Conservation (phyloP, 2,113 vertebrate species). For the Thunnus thynnus region DNA sequence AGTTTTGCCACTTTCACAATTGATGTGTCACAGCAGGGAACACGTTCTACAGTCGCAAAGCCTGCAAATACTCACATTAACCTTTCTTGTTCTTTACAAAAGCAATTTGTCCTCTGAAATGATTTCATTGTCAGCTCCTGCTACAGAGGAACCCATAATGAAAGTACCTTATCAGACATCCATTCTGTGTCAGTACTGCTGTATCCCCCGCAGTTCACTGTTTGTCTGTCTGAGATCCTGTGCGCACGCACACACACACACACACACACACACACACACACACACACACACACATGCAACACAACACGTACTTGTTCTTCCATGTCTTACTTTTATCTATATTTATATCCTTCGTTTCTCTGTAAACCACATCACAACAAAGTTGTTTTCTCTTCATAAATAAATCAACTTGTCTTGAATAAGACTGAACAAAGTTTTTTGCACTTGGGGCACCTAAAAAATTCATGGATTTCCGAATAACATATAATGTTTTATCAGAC, state of each 20-base stretch:
- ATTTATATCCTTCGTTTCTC: slow-evolving; percentile 17
- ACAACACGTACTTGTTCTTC: neutral
- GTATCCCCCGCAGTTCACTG: slow-evolving; percentile 14
- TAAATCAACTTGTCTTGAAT: slow-evolving; percentile 13
- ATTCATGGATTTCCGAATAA: neutral
- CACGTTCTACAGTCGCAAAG: slow-evolving; percentile 4
- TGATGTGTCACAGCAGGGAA: slow-evolving; percentile 28
- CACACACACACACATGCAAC: neutral
- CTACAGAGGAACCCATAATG: slow-evolving; percentile 49
- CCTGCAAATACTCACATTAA: slow-evolving; percentile 61
- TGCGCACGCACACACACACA: neutral
- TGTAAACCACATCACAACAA: neutral
- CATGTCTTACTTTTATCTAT: slow-evolving; percentile 17
- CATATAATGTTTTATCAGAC: neutral
- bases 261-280: slow-evolving; percentile 9
- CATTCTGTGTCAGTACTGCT: slow-evolving; percentile 44
- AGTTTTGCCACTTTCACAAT: slow-evolving; percentile 61
- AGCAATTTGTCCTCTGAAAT: slow-evolving; percentile 65
- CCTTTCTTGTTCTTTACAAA: slow-evolving; percentile 67
- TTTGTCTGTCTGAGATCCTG: slow-evolving; percentile 20
- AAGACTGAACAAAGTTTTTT: neutral
- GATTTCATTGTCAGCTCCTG: slow-evolving; percentile 66
- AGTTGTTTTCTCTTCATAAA: slow-evolving; percentile 5
- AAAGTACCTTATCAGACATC: slow-evolving; percentile 65
- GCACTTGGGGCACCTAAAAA: neutral